phyloP scores from a whole-genome alignment of 2,113 vertebrate species.

The Mobula birostris region DNA sequence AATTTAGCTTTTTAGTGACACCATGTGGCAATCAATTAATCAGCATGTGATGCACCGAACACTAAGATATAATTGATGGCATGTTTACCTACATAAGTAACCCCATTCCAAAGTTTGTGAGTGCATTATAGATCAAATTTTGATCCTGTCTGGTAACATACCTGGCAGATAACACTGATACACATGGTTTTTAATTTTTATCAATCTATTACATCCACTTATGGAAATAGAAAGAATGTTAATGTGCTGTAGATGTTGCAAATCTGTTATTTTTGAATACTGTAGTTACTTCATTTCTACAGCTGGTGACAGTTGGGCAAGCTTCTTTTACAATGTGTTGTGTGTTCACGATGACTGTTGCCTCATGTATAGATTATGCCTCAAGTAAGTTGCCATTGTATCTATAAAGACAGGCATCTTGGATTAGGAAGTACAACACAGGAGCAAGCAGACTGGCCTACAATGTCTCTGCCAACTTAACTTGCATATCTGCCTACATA shows the following conservation, averaged over 20 bases:
- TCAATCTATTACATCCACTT: background rate
- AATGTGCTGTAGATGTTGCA: background rate
- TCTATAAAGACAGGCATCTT: background rate
- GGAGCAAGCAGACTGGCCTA: too few relatives aligned
- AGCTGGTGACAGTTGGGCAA: background rate
- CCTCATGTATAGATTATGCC: background rate
- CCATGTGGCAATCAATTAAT: background rate
- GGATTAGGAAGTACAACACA: background rate
- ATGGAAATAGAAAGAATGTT: background rate
- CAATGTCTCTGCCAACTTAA: too few relatives aligned
- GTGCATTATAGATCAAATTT: background rate
- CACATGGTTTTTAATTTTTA: background rate
- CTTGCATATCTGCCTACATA: too few relatives aligned
- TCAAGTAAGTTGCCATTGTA: background rate
- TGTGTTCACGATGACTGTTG: background rate
- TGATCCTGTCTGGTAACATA: background rate
- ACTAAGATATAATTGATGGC: background rate
- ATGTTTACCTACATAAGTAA: background rate
- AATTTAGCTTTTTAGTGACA: background rate
- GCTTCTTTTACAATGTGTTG: background rate
- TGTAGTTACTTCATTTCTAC: background rate
- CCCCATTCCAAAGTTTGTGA: background rate
- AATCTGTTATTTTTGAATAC: background rate
- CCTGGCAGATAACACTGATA: background rate
- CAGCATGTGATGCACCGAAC: background rate